phyloP scores from a whole-genome alignment of 1,140 invertebrate species.

The Drosophila bifasciata region DNA sequence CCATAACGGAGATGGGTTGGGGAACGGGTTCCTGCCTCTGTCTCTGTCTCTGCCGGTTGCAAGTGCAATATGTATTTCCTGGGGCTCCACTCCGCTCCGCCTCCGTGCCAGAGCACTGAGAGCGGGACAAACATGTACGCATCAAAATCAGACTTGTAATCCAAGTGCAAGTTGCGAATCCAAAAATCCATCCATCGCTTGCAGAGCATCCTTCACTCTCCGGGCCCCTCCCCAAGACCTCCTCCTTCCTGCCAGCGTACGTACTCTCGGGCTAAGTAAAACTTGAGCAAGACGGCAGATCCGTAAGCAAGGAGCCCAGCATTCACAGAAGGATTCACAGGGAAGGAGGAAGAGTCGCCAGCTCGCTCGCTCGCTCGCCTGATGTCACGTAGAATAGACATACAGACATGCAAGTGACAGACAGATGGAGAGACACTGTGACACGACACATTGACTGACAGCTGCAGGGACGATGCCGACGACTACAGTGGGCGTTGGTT shows the following conservation, averaged over 20 bases:
- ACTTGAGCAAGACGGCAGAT: slow-evolving; percentile 40
- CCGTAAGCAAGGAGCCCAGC: slow-evolving; percentile 21
- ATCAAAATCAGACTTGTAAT: slow-evolving; percentile 83
- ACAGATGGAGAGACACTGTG: slow-evolving; percentile 83
- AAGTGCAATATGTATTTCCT: slow-evolving; percentile 45
- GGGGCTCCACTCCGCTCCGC: background rate
- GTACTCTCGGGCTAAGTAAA: slow-evolving; percentile 20
- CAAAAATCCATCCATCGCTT: slow-evolving; percentile 80
- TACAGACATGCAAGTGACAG: slow-evolving; percentile 81
- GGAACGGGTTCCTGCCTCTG: slow-evolving; percentile 2
- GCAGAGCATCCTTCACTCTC: slow-evolving; percentile 55
- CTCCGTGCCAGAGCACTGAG: slow-evolving; percentile 14
- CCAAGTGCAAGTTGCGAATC: slow-evolving; percentile 82
- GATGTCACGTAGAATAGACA: slow-evolving; percentile 83
- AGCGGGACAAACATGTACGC: slow-evolving; percentile 70
- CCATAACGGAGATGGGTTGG: slow-evolving; percentile 46
- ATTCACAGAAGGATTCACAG: slow-evolving; percentile 2
- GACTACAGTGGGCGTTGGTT: slow-evolving; percentile 30
- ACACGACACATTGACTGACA: slow-evolving; percentile 84
- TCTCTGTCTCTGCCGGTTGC: slow-evolving; percentile 17
- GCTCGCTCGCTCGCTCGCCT: slow-evolving; percentile 59
- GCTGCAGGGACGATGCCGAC: slow-evolving; percentile 64
- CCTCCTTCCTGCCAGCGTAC: slow-evolving; percentile 15
- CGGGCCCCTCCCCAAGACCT: slow-evolving; percentile 28
- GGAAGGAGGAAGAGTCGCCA: slow-evolving; percentile 34